Evolutionary conservation across 2,888 invertebrate genomes (phyloP).

Genomic region (Trichogramma dendrolimi): DNA sequence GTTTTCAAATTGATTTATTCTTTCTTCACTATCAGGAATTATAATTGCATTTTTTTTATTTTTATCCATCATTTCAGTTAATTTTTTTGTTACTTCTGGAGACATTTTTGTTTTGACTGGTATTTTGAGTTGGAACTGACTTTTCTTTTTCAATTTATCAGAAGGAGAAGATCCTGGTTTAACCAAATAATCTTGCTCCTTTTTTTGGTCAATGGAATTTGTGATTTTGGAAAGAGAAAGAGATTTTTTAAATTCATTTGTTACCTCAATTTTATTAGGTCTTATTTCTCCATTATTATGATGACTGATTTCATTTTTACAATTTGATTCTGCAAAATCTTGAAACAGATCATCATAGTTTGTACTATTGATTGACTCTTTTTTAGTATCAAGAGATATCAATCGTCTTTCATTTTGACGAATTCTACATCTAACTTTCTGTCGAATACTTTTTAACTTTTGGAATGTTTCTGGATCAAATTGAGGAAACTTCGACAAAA

Average conservation of each 20-base stretch:
- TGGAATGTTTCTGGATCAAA: slow-evolving; percentile 58
- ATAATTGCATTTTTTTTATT: slow-evolving; percentile 22
- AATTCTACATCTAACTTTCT: slow-evolving; percentile 59
- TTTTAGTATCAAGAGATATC: neutral
- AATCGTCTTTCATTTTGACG: slow-evolving; percentile 48
- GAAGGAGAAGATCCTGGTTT: neutral
- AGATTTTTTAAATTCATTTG: no score
- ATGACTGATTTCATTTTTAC: no score
- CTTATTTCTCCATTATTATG: no score
- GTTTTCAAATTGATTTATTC: neutral
- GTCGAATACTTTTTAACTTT: slow-evolving; percentile 58
- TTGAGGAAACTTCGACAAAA: slow-evolving; percentile 61
- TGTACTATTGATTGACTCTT: slow-evolving; percentile 9
- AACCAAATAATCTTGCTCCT: neutral
- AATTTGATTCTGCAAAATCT: slow-evolving; percentile 6
- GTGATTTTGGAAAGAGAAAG: no score
- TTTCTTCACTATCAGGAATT: neutral
- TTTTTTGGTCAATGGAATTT: neutral
- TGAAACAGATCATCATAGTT: slow-evolving; percentile 24
- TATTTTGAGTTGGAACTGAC: slow-evolving; percentile 42
- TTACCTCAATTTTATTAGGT: no score
- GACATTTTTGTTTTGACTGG: slow-evolving; percentile 41
- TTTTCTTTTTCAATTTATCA: slow-evolving; percentile 30
- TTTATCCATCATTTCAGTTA: slow-evolving; percentile 39
- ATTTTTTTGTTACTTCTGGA: slow-evolving; percentile 36